Evolutionary conservation across 2,888 invertebrate species (phyloP).

Genomic region (Sepioteuthis lessoniana): DNA sequence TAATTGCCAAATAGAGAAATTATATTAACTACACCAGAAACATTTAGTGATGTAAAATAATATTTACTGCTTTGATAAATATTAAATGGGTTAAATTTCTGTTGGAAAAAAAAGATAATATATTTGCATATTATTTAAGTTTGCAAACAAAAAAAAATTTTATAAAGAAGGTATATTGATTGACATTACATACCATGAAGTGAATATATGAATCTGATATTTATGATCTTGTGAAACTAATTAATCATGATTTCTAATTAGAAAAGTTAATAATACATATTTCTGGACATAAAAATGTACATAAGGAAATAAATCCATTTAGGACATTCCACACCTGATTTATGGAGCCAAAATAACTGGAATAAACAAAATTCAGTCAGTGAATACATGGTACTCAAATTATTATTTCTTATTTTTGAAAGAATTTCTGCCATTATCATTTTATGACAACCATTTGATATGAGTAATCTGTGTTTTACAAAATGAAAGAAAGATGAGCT

Average conservation of each 20-base stretch:
- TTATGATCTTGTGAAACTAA: background rate
- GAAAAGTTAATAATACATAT: background rate
- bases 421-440: background rate
- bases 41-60: background rate
- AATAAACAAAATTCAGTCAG: background rate
- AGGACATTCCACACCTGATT: background rate
- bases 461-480: background rate
- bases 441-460: background rate
- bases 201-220: background rate
- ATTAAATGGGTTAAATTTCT: background rate
- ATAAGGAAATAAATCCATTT: background rate
- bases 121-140: background rate
- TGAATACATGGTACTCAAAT: slow-evolving; percentile 9
- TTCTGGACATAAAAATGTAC: background rate
- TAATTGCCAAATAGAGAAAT: background rate
- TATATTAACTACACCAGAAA: background rate
- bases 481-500: background rate
- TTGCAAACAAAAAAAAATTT: background rate
- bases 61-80: background rate
- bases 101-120: background rate
- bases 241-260: background rate
- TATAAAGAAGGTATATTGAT: background rate
- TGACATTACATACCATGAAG: background rate
- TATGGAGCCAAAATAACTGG: background rate
- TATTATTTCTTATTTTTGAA: background rate